Base-by-base conservation (phyloP, 2,113 vertebrate genomes). In the Pygoscelis adeliae region DNA sequence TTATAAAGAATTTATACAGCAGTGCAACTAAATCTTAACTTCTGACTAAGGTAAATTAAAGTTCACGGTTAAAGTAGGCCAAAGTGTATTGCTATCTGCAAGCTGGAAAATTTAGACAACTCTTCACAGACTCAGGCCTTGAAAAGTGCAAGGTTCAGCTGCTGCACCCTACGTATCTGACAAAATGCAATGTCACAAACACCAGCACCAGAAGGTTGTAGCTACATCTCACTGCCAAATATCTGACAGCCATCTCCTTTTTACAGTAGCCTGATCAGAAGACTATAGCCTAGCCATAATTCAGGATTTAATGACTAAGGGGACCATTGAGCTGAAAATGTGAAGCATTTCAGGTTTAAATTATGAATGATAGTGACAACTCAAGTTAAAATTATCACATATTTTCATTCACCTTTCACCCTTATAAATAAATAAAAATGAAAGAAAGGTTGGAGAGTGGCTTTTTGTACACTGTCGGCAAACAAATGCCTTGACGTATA, bases 21-120 rank as follows among this genome's bases (percentile, higher is more conserved):
- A 73, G 14, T 67, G 69, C 49, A 93, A 46, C 76, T 90, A 79
- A 78, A 94, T 77, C 58, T 90, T 89, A 86, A 87, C 81, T 94
- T 83, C 42, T 71, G 46, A 83, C 47, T 66, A 82, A 66, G n/a
- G n/a, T 55, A 91, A 93, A 94, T 76, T 83, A 40, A 95, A 83
- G 79, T 56, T 94, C 71, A 91, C 0, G 17, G 61, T 34, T 59
- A 93, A 77, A 95, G 82, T 8, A 79, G 61, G 47, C 32, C 46
- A 66, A 83, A 97, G 63, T 38, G 65, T 63, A 87, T 88, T 7
- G 1, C 36, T 50, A 50, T 74, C 70, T 65, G 32, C 34, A 34
- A 59, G 44, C 38, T 42, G 38, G 30, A 88, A 86, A 71, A 77
- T 29, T 49, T 4, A 93, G 50, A 80, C 34, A 80, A 29, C 50